These are phyloP conservation scores for Toxonevra muliebris DNA, from an alignment of 2,888 invertebrate genomes.

Conservation along the genomic window DNA sequence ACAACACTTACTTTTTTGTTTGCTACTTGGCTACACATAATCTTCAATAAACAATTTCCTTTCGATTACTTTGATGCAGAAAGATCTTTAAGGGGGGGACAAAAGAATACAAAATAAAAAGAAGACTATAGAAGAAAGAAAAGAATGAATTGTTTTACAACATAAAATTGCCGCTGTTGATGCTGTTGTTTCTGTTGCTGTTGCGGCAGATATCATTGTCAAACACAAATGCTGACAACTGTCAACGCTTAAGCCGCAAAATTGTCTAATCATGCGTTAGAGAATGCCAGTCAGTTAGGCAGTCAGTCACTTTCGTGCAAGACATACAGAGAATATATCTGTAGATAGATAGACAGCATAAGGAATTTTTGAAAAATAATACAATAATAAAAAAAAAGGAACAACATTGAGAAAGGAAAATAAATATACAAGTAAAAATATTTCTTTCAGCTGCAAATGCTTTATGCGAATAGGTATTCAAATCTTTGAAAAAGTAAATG, in stretches of 20 bases:
- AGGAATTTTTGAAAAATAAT: too few relatives aligned
- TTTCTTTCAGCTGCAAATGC: background rate
- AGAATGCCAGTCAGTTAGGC: slow-evolving; percentile 17
- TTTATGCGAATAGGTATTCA: too few relatives aligned
- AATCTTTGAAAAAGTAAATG: background rate
- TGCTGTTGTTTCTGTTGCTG: background rate
- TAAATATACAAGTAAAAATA: background rate
- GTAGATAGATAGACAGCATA: too few relatives aligned
- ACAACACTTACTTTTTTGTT: too few relatives aligned
- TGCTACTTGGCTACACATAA: slow-evolving; percentile 3
- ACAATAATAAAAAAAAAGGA: too few relatives aligned
- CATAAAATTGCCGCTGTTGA: background rate
- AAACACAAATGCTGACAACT: slow-evolving; percentile 20
- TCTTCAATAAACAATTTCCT: background rate
- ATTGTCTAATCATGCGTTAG: slow-evolving; percentile 35
- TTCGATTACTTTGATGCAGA: background rate
- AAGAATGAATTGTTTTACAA: background rate
- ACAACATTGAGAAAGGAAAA: background rate
- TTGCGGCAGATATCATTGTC: background rate
- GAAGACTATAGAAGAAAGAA: background rate
- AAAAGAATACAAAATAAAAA: background rate
- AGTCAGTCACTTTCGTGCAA: background rate
- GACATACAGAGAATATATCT: too few relatives aligned
- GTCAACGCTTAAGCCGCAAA: slow-evolving; percentile 34
- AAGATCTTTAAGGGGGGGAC: too few relatives aligned